Conservation (phyloP, 2,113 vertebrate species). For the Triplophysa rosa region DNA sequence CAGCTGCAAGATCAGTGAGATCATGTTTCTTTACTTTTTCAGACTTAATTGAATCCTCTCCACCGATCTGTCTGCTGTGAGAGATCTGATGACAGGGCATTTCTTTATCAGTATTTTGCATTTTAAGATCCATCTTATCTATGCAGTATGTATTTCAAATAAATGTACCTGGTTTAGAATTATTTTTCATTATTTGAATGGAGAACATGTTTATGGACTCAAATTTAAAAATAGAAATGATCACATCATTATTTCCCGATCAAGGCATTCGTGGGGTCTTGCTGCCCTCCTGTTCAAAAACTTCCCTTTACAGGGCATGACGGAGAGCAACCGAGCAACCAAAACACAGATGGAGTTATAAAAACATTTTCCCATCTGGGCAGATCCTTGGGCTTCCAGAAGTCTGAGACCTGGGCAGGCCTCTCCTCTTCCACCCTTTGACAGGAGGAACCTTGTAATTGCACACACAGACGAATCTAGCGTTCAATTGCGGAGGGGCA, state of each 20-base stretch:
- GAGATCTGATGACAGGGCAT: background rate
- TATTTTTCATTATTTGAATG: no score
- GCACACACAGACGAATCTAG: background rate
- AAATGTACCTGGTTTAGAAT: no score
- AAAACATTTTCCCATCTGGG: background rate
- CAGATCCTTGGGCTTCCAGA: conserved; percentile 6
- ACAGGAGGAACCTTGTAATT: background rate
- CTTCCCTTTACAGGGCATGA: conserved; percentile 10
- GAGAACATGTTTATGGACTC: no score
- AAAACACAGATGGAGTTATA: conserved; percentile 31
- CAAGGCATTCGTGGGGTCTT: no score
- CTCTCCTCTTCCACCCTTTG: background rate
- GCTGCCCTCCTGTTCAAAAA: background rate
- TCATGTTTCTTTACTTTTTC: background rate
- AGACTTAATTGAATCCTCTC: background rate
- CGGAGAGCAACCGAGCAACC: conserved; percentile 39
- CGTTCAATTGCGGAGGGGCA: background rate
- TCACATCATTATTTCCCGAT: no score
- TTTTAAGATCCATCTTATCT: background rate
- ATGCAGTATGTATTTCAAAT: no score
- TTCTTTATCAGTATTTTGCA: background rate
- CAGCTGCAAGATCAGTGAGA: background rate
- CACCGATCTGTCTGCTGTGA: background rate
- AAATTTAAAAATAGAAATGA: no score
- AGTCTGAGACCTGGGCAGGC: background rate